A percentile compares a stretch with the other conserved stretches of the same genome.
Evolutionary conservation across 2,888 invertebrate species (phyloP).

Genomic region (Leptura quadrifasciata): DNA sequence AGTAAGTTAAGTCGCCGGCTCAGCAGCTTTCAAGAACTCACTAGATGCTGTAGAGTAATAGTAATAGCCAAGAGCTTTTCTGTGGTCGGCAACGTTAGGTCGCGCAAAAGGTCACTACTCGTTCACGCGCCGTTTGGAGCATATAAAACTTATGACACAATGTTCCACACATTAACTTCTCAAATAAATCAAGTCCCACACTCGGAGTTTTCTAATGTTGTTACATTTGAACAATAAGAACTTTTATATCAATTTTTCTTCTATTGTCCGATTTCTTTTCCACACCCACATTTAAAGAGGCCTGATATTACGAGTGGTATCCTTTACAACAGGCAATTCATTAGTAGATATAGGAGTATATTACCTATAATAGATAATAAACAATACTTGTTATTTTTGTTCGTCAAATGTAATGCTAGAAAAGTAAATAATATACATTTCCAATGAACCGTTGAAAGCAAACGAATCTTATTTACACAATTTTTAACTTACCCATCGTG

Average conservation of each 20-base stretch:
- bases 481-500: too few species aligned
- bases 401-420: neutral
- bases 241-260: slow-evolving; percentile 49
- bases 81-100: slow-evolving; percentile 46
- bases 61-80: slow-evolving; percentile 36
- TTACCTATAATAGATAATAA: neutral
- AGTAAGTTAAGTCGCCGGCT: slow-evolving; percentile 50
- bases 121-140: slow-evolving; percentile 57
- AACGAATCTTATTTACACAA: neutral
- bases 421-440: neutral
- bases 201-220: slow-evolving; percentile 41
- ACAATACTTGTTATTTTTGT: neutral
- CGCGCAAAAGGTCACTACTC: slow-evolving; percentile 48
- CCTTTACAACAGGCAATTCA: neutral
- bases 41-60: slow-evolving; percentile 48
- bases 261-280: slow-evolving; percentile 15
- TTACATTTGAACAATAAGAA: slow-evolving; percentile 49
- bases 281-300: slow-evolving; percentile 16
- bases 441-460: neutral
- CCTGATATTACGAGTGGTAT: slow-evolving; percentile 8
- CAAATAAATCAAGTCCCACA: slow-evolving; percentile 56
- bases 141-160: slow-evolving; percentile 58
- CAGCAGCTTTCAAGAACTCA: slow-evolving; percentile 55
- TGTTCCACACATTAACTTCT: slow-evolving; percentile 59
- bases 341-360: neutral